A percentile compares a stretch with the other conserved stretches of the same genome.
Conservation (phyloP, 2,797 vertebrate species). For the Sebastes glaucus region DNA sequence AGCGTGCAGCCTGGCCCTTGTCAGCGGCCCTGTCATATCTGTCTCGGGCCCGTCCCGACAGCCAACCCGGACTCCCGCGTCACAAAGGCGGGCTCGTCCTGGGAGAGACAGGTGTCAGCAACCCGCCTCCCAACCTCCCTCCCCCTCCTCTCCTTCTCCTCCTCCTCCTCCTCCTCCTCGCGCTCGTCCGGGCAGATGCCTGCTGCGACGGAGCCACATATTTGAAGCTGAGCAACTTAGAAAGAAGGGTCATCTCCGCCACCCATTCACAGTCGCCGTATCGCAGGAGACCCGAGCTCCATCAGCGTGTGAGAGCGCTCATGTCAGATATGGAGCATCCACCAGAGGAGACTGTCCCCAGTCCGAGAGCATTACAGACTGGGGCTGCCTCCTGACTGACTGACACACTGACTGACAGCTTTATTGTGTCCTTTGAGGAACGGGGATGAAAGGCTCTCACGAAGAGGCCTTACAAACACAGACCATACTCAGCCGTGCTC, state of each 20-base stretch:
- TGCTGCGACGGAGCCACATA: conserved; percentile 41
- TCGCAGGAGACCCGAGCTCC: conserved; percentile 41
- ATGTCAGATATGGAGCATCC: conserved; percentile 62
- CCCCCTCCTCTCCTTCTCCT: not conserved
- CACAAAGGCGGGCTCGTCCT: conserved; percentile 61
- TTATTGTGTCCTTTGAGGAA: conserved; percentile 70
- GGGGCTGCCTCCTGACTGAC: conserved; percentile 48
- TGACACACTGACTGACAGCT: conserved; percentile 73
- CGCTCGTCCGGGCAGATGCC: conserved; percentile 58
- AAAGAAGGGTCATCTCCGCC: conserved; percentile 60
- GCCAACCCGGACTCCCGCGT: conserved; percentile 55
- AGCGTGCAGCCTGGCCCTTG: conserved; percentile 64
- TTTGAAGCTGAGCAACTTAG: conserved; percentile 64
- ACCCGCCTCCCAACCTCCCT: not conserved
- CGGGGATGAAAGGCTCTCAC: conserved; percentile 57
- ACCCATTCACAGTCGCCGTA: conserved; percentile 41
- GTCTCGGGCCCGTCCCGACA: conserved; percentile 62
- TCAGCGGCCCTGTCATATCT: conserved; percentile 66
- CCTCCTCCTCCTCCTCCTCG: not conserved
- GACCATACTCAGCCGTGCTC: conserved; percentile 38
- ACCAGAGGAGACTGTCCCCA: conserved; percentile 54
- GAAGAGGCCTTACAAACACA: conserved; percentile 62
- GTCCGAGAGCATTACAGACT: conserved; percentile 48
- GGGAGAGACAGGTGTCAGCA: conserved; percentile 75
- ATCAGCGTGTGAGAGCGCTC: conserved; percentile 37